Evolutionary conservation across 2,113 vertebrate species (phyloP).

Genomic region (Nesoenas mayeri): DNA sequence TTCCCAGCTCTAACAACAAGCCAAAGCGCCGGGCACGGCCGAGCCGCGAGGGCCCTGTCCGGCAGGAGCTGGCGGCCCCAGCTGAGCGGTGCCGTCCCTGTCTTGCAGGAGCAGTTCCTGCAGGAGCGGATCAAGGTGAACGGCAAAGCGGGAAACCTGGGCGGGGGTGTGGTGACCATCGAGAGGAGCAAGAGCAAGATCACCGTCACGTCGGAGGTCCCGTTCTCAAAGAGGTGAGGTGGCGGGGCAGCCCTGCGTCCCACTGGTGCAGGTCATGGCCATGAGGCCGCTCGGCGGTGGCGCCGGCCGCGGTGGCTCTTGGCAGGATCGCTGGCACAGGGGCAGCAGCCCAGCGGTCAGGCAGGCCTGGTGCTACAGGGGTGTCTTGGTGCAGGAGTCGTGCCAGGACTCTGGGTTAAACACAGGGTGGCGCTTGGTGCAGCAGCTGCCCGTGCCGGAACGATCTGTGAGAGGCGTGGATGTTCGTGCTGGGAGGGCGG

Average conservation of each 20-base stretch:
- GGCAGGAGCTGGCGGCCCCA: rapidly evolving
- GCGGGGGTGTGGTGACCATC: constrained; percentile 91
- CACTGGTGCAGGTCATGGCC: rapidly evolving
- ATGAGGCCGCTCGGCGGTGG: rapidly evolving
- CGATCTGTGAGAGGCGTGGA: rapidly evolving
- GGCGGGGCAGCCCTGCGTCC: rapidly evolving
- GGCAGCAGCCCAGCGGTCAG: neutral
- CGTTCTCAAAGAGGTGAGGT: constrained; percentile 94
- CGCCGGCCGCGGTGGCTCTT: rapidly evolving
- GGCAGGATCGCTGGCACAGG: rapidly evolving
- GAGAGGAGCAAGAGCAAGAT: constrained; percentile 99
- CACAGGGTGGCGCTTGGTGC: rapidly evolving
- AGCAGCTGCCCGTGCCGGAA: neutral
- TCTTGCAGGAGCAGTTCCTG: constrained; percentile 92
- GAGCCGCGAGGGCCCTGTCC: rapidly evolving
- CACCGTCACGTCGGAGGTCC: constrained; percentile 93
- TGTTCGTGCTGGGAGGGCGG: neutral
- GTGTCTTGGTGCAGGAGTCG: rapidly evolving
- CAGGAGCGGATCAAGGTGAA: constrained; percentile 98
- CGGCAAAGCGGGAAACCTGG: constrained; percentile 93
- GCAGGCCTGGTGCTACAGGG: rapidly evolving
- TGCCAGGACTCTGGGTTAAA: rapidly evolving
- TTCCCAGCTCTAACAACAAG: neutral
- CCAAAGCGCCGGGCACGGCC: rapidly evolving
- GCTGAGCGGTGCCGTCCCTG: rapidly evolving